phyloP scores from a whole-genome alignment of 2,113 vertebrate species.

The Arothron firmamentum region DNA sequence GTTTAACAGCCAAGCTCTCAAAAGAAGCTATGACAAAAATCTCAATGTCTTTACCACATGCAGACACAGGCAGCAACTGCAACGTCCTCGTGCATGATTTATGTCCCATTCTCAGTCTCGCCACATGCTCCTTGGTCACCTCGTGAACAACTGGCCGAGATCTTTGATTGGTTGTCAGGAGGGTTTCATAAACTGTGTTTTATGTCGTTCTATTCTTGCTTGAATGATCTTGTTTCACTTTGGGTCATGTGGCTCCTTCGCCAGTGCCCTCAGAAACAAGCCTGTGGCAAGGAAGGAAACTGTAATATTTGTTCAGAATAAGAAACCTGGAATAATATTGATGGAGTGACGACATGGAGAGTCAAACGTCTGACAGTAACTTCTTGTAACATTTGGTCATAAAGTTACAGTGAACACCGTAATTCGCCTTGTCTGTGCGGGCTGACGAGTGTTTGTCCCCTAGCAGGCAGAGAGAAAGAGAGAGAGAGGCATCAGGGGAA shows the following conservation, averaged over 20 bases:
- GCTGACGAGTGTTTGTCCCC: slow-evolving; percentile 31
- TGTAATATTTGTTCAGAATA: slow-evolving; percentile 2
- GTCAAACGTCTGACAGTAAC: neutral
- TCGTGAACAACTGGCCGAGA: slow-evolving; percentile 66
- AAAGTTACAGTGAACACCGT: slow-evolving; percentile 18
- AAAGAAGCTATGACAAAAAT: slow-evolving; percentile 56
- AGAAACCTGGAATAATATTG: neutral
- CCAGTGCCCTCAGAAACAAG: slow-evolving; percentile 4
- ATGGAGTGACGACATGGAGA: neutral
- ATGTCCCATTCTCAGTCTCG: slow-evolving; percentile 41
- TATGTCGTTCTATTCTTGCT: slow-evolving; percentile 55
- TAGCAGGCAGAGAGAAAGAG: slow-evolving; percentile 41
- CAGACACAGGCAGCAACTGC: slow-evolving; percentile 60
- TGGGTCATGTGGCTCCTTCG: slow-evolving; percentile 29
- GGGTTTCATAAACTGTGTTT: slow-evolving; percentile 28
- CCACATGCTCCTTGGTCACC: slow-evolving; percentile 49
- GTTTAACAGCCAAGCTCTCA: slow-evolving; percentile 43
- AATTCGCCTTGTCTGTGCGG: slow-evolving; percentile 16
- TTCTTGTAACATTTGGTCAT: neutral
- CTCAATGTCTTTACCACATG: slow-evolving; percentile 34
- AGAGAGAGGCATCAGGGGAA: slow-evolving; percentile 23
- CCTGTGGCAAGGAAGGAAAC: slow-evolving; percentile 7
- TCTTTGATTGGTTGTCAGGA: slow-evolving; percentile 60
- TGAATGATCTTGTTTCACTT: slow-evolving; percentile 57
- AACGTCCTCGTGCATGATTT: slow-evolving; percentile 55